A percentile compares a stretch with the other conserved stretches of the same genome.
Conservation (phyloP, 2,797 vertebrate genomes). For the Lepilemur ruficaudatus region DNA sequence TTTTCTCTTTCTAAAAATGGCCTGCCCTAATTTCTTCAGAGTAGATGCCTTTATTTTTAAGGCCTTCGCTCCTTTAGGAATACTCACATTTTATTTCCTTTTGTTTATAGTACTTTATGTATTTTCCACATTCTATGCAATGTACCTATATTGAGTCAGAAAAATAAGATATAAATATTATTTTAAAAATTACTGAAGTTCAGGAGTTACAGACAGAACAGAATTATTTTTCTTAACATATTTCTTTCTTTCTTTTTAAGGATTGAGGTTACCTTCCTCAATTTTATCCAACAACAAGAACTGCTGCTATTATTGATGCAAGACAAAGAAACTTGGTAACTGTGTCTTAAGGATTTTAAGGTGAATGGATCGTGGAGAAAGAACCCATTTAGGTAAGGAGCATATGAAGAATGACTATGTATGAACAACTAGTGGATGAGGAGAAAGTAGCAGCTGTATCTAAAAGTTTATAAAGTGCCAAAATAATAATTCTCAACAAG, state of each 20-base stretch:
- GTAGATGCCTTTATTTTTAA: background rate
- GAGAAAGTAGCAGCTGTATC: background rate
- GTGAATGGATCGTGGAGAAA: background rate
- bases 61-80: background rate
- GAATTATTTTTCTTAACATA: background rate
- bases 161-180: background rate
- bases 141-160: background rate
- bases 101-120: background rate
- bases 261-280: background rate
- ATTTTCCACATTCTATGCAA: background rate
- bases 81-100: background rate
- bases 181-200: background rate
- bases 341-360: background rate
- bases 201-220: background rate
- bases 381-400: background rate
- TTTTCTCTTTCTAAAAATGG: slow-evolving; percentile 5
- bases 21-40: background rate
- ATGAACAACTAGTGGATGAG: background rate
- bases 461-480: background rate
- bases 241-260: background rate
- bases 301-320: background rate
- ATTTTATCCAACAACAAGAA: background rate
- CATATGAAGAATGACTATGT: background rate
- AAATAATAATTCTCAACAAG: background rate
- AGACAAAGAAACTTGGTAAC: background rate